phyloP scores from a whole-genome alignment of 2,888 invertebrate species.

The Mimachlamys varia region DNA sequence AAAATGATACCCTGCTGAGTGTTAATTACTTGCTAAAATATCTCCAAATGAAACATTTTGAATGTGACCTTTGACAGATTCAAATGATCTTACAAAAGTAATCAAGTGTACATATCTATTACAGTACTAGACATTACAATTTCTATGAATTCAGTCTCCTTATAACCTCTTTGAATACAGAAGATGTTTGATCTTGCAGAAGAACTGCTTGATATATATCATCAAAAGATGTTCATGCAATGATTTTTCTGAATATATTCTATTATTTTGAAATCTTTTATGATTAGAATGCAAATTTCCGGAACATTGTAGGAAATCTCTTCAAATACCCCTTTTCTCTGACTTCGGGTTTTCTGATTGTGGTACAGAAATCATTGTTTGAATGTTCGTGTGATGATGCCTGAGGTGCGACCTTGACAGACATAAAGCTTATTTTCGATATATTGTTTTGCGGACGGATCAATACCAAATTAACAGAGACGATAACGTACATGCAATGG shows the following conservation, averaged over 20 bases:
- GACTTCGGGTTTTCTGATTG: background rate
- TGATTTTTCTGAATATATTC: background rate
- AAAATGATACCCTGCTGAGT: too few relatives aligned
- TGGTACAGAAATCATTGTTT: background rate
- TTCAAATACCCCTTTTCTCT: background rate
- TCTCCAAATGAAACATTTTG: too few relatives aligned
- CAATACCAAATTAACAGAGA: slow-evolving; percentile 23
- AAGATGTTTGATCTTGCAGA: too few relatives aligned
- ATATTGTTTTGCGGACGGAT: slow-evolving; percentile 9
- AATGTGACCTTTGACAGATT: too few relatives aligned
- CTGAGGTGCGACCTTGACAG: background rate
- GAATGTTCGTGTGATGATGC: background rate
- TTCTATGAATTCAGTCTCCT: too few relatives aligned
- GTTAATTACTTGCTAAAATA: too few relatives aligned
- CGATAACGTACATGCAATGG: slow-evolving; percentile 17
- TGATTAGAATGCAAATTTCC: too few relatives aligned
- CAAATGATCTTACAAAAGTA: too few relatives aligned
- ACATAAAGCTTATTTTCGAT: background rate
- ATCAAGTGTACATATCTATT: too few relatives aligned
- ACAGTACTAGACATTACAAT: too few relatives aligned
- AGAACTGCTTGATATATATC: background rate
- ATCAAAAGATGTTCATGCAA: background rate
- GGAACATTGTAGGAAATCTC: background rate
- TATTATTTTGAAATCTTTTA: too few relatives aligned
- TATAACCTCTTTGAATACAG: too few relatives aligned